phyloP scores from a whole-genome alignment of 30 jellyfish, hydroid and myxozoan genomes.

The Phacellophora camtschatica region DNA sequence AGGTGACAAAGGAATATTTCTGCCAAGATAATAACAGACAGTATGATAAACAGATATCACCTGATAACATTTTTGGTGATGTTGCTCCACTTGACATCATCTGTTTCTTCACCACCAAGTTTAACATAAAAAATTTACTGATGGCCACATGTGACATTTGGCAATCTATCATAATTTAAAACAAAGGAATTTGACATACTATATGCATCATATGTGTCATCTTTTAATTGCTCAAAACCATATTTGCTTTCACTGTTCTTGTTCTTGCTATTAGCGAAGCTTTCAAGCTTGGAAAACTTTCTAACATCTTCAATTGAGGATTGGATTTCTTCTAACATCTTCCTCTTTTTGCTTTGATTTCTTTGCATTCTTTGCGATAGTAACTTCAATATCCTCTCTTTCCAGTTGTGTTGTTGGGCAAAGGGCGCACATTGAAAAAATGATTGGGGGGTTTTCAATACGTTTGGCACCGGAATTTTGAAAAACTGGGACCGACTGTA shows the following conservation, averaged over 20 bases:
- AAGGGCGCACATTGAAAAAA: too few relatives aligned
- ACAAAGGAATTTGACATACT: not conserved
- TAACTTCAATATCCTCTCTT: not conserved
- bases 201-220: not conserved
- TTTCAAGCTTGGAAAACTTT: not conserved
- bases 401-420: not conserved
- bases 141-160: not conserved
- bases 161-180: not conserved
- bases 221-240: not conserved
- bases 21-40: not conserved
- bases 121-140: not conserved
- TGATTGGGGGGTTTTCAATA: too few relatives aligned
- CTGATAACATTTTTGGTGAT: not conserved
- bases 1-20: not conserved
- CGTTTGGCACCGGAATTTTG: too few relatives aligned
- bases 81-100: not conserved
- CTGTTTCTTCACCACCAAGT: not conserved
- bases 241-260: not conserved
- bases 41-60: not conserved
- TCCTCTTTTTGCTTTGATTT: not conserved
- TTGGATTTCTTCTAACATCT: not conserved
- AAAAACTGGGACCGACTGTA: too few relatives aligned
- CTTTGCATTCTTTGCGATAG: not conserved
- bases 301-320: not conserved
- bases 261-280: not conserved